Base-by-base conservation (phyloP, 23 tunicate species). In the Oikopleura dioica region DNA sequence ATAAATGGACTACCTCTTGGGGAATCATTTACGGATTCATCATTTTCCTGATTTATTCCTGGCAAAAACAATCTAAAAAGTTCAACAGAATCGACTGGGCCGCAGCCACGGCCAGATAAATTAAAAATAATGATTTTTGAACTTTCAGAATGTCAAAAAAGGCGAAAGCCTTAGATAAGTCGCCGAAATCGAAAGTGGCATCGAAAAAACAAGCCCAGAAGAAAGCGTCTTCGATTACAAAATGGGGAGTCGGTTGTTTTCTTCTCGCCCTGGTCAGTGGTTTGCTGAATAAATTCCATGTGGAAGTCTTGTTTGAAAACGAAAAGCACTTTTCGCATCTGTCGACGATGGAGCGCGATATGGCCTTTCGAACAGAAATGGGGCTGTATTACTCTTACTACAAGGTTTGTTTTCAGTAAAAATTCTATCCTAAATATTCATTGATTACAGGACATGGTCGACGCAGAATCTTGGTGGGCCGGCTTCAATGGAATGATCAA, bases 361-460 rank as follows among this genome's bases (percentile, higher is more conserved):
- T 94, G 30, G 82, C 99, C 37, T 94, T 94, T 69, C 75, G 99
- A 59, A 94, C 99, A 36, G 99, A 94, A 77, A 94, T 94, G 99
- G 99, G 99, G 1, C 79, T 94, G 69, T 94, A 94, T 69, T 94
- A 94, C 63, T 94, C 99, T 1, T 94, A 94, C 68, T 94, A 80
- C 82, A 86, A 94, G 78, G 82, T 89, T 0, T 75, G 84, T 79
- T n/a, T n/a, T n/a, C n/a, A n/a, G n/a, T n/a, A n/a, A n/a, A n/a
- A n/a, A n/a, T n/a, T n/a, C n/a, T n/a, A n/a, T n/a, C n/a, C n/a
- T n/a, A n/a, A n/a, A n/a, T n/a, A n/a, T n/a, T n/a, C n/a, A n/a
- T n/a, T n/a, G n/a, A n/a, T n/a, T n/a, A n/a, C n/a, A n/a, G n/a
- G n/a, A 23, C 5, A 63, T 63, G 72, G 72, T 63, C 4, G 72